phyloP scores from a whole-genome alignment of 2,113 vertebrate species.

The Aldabrachelys gigantea region DNA sequence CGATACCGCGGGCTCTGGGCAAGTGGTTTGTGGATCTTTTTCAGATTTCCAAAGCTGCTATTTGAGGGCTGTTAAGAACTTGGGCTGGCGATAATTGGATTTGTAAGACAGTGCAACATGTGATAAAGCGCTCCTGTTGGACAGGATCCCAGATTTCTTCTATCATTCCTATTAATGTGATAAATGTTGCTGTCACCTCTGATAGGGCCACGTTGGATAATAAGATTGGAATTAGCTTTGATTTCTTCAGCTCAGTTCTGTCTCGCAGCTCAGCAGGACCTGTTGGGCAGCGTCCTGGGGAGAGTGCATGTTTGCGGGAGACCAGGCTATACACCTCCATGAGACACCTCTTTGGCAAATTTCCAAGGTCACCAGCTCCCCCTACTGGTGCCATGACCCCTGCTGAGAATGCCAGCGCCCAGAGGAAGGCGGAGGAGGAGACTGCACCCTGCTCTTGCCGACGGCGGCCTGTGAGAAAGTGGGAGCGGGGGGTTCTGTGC shows the following conservation, averaged over 20 bases:
- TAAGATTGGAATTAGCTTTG: constrained; percentile 81
- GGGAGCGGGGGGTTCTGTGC: constrained; percentile 27
- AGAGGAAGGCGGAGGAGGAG: not conserved
- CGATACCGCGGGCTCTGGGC: constrained; percentile 26
- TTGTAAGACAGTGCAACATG: constrained; percentile 84
- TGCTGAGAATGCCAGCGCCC: not conserved
- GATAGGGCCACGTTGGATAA: constrained; percentile 82
- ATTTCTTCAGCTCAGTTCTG: constrained; percentile 69
- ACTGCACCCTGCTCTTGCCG: not conserved
- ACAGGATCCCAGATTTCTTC: constrained; percentile 81
- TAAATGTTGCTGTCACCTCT: constrained; percentile 83
- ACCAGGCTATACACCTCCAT: not conserved
- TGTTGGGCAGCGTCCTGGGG: not conserved
- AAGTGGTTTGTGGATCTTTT: constrained; percentile 63
- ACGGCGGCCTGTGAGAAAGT: constrained; percentile 12
- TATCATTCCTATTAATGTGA: constrained; percentile 85
- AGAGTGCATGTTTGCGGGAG: not conserved
- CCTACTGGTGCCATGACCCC: not conserved
- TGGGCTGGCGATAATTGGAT: constrained; percentile 84
- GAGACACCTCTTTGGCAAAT: fast-evolving
- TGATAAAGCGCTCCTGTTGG: constrained; percentile 81
- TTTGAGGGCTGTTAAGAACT: constrained; percentile 79
- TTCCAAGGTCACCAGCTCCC: not conserved
- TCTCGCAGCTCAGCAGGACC: not conserved
- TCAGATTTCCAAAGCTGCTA: constrained; percentile 74